Percentiles rank a stretch among this genome's conserved stretches.
phyloP scores from a whole-genome alignment of 2,113 vertebrate species.

The Lepidothrix coronata region DNA sequence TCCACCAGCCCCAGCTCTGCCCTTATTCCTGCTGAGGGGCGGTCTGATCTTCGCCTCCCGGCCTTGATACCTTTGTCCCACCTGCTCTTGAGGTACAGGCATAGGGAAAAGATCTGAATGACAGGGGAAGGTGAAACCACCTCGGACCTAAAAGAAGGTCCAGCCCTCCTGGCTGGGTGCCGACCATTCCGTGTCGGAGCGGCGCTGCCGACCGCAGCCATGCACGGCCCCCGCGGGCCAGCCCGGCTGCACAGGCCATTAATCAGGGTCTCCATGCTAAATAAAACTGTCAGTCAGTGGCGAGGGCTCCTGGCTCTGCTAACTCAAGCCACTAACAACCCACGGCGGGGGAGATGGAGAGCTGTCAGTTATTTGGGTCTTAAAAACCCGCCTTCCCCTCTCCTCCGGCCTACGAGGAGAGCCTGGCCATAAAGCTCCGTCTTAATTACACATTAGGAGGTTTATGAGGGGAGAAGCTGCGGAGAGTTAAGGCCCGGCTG shows the following conservation, averaged over 20 bases:
- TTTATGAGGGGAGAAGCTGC: conserved; percentile 17
- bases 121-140: not conserved
- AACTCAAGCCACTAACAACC: not conserved
- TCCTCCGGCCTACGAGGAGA: not conserved
- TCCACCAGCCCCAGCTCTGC: not conserved
- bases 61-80: rapidly evolving
- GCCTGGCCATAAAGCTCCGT: not conserved
- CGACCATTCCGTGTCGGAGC: rapidly evolving
- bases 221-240: not conserved
- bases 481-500: not conserved
- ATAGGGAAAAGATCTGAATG: not conserved
- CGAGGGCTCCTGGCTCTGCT: not conserved
- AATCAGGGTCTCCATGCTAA: conserved; percentile 23
- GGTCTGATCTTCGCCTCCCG: not conserved
- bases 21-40: not conserved
- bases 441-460: not conserved
- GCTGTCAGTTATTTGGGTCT: not conserved
- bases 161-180: not conserved
- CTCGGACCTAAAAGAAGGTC: not conserved
- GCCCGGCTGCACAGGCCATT: conserved; percentile 31
- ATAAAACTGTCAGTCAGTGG: conserved; percentile 28
- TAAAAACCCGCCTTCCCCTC: not conserved
- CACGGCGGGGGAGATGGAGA: not conserved
- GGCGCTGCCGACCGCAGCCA: not conserved
- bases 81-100: not conserved